Percentiles rank a stretch among this genome's conserved stretches.
Evolutionary conservation across 2,888 invertebrate genomes (phyloP).

Genomic region (Pteria penguin): DNA sequence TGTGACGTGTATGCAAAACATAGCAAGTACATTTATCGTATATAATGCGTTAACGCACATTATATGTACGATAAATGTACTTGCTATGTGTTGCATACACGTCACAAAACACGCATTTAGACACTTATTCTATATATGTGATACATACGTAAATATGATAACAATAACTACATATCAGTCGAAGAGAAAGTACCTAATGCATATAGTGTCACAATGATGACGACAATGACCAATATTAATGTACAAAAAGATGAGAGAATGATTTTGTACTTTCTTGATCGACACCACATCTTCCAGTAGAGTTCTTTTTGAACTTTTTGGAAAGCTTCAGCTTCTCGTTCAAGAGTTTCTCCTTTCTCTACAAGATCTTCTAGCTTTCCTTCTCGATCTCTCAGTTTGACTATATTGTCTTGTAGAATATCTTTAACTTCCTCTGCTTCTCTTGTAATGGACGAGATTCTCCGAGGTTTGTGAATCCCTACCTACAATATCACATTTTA

Average conservation of each 20-base stretch:
- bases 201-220: neutral
- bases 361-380: conserved; percentile 5
- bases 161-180: too few species aligned
- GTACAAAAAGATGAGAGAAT: neutral
- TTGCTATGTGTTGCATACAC: too few species aligned
- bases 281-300: neutral
- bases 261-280: neutral
- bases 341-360: conserved; percentile 15
- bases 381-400: conserved; percentile 12
- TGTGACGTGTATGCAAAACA: too few species aligned
- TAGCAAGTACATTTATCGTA: too few species aligned
- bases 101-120: too few species aligned
- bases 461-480: neutral
- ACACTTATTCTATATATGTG: too few species aligned
- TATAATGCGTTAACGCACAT: too few species aligned
- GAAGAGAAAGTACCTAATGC: neutral
- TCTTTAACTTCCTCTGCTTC: conserved; percentile 6
- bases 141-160: too few species aligned
- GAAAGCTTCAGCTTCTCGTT: neutral
- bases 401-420: neutral
- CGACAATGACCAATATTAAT: neutral
- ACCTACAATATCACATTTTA: too few species aligned
- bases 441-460: neutral
- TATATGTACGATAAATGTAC: too few species aligned
- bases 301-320: neutral